Base-by-base conservation (phyloP, 2,113 vertebrate species). In the Ailuropoda melanoleuca region DNA sequence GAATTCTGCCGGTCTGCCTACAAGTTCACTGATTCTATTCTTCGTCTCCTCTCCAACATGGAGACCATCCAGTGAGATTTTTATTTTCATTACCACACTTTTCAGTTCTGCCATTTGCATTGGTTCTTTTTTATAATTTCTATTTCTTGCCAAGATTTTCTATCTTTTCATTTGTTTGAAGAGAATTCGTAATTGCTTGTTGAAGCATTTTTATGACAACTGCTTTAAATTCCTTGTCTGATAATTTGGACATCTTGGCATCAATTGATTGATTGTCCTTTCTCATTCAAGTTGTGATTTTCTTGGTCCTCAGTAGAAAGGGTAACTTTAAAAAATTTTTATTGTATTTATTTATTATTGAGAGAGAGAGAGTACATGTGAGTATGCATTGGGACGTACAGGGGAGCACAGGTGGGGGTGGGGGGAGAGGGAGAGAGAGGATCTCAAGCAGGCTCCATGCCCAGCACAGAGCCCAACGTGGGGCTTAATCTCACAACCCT, bases 51-150 rank as follows among this genome's bases (percentile, higher is more conserved):
- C 17, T 84, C 48, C 84, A 88, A 68, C 31, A 56, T 29, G 26
- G 12, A 88, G 55, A 80, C 24, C 14, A 84, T 50, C 48, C 21
- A 4, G 29, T 26, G 34, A 87, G 85, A 85, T 60, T 90, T 94
- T 80, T 29, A 60, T 60, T 81, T 83, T 53, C 78, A 24, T 60
- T 43, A 46, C 18, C 75, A 13, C 34, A 62, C 68, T 72, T 92
- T 94, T 93, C n/a, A 92, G 19, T 93, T 92, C 43, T 86, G 21
- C 72, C 43, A 58, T 95, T 90, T 90, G 55, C 68, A 82, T 14
- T 89, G 68, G 15, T 74, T 70, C 26, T 78, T 86, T 89, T 82
- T 74, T 14, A 43, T n/a, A 48, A 37, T 64, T 92, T 88, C 15
- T 68, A 17, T 85, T 93, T 95, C 53, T 92, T 75, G 8, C 70